A percentile compares a stretch with the other conserved stretches of the same genome.
These are phyloP conservation scores for Hapalemur alaotrensis DNA, from an alignment of 2,797 vertebrate species.

Conservation along the genomic window DNA sequence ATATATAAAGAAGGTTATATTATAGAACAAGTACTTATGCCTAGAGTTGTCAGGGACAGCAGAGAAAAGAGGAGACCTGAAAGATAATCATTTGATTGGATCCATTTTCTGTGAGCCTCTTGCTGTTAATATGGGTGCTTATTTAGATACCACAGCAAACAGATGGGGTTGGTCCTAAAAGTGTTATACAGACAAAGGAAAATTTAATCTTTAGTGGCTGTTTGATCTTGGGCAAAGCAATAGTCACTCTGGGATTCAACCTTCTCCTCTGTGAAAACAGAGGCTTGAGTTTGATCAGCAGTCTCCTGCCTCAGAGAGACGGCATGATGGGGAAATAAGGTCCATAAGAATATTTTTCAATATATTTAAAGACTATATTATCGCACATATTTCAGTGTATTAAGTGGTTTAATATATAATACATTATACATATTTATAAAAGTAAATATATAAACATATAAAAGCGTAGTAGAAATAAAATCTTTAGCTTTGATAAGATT, in stretches of 20 bases:
- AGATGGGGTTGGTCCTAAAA: background rate
- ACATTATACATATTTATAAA: background rate
- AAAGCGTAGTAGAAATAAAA: constrained; percentile 6
- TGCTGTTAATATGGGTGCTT: background rate
- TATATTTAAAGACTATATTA: background rate
- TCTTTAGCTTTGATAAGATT: background rate
- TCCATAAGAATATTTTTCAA: background rate
- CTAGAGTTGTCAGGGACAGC: background rate
- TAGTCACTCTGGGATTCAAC: background rate
- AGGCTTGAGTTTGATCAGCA: background rate
- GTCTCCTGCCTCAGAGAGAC: background rate
- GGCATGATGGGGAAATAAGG: background rate
- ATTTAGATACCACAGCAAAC: background rate
- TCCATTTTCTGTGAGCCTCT: background rate
- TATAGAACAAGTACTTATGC: background rate
- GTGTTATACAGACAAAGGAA: background rate
- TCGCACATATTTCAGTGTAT: background rate
- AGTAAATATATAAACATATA: background rate
- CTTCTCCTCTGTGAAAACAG: background rate
- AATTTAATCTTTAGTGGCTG: background rate
- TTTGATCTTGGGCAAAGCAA: background rate
- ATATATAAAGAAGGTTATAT: background rate
- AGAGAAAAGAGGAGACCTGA: background rate
- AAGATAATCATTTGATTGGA: background rate
- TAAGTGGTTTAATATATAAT: background rate